phyloP scores from a whole-genome alignment of 2,888 invertebrate genomes.

The Scotopteryx bipunctaria region DNA sequence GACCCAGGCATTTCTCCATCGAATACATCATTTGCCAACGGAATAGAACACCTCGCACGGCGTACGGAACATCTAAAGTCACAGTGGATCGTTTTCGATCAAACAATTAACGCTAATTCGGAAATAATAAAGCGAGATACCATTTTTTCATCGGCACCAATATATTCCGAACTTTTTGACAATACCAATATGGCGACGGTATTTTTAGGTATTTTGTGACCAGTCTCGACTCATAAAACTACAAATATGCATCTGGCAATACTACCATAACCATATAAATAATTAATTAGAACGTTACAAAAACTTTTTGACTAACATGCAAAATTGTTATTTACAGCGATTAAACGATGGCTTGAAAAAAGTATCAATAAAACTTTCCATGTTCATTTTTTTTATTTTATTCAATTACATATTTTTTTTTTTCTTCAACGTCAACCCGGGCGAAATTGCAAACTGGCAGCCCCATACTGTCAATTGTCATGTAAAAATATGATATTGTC shows the following conservation, averaged over 20 bases:
- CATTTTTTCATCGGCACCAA: conserved; percentile 78
- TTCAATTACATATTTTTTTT: no score
- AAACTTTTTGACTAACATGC: no score
- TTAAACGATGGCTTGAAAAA: no score
- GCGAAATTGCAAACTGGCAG: no score
- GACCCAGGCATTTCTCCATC: conserved; percentile 74
- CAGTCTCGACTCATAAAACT: conserved; percentile 58
- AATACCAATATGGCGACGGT: conserved; percentile 84
- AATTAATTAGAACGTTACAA: not conserved
- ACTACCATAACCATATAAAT: conserved; percentile 22
- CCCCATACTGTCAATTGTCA: no score
- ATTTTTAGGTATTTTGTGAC: conserved; percentile 81
- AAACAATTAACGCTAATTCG: conserved; percentile 64
- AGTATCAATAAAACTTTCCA: no score
- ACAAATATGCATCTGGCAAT: conserved; percentile 56
- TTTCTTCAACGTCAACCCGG: no score
- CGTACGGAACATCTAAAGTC: conserved; percentile 79
- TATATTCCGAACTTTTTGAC: conserved; percentile 78
- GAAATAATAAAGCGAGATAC: conserved; percentile 66
- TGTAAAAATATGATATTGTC: no score
- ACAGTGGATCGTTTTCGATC: conserved; percentile 63
- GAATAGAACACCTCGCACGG: conserved; percentile 66
- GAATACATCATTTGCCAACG: conserved; percentile 78
- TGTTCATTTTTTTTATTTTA: no score
- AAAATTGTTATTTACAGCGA: no score